These are phyloP conservation scores for Xiphorhynchus elegans DNA, from an alignment of 2,113 vertebrate genomes.

Conservation along the genomic window DNA sequence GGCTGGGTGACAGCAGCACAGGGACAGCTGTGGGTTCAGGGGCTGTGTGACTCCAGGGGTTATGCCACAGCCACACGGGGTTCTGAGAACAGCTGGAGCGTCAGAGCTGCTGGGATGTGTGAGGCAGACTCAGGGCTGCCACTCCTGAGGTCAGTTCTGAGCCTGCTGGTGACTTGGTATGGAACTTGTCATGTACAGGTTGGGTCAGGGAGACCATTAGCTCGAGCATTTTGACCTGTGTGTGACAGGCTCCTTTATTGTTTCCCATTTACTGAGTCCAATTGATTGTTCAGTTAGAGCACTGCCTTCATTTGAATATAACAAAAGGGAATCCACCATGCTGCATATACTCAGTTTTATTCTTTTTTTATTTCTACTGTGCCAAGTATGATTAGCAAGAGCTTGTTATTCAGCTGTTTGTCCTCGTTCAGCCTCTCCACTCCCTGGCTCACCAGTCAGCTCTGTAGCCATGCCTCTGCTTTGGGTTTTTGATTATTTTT, in stretches of 20 bases:
- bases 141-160: not conserved
- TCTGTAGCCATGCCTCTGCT: not conserved
- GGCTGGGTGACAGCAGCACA: not conserved
- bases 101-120: not conserved
- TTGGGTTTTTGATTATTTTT: not conserved
- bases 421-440: not conserved
- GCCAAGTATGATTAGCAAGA: not conserved
- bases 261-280: not conserved
- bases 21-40: not conserved
- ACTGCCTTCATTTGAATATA: not conserved
- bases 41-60: not conserved
- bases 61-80: not conserved
- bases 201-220: not conserved
- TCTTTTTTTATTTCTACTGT: not conserved
- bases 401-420: not conserved
- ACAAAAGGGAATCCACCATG: not conserved
- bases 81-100: not conserved
- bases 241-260: not conserved
- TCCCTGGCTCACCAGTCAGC: not conserved
- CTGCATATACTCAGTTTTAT: not conserved
- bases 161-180: not conserved
- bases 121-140: not conserved
- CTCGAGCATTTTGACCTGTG: not conserved
- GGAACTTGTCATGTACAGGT: not conserved
- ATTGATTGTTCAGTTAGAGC: not conserved